These are phyloP conservation scores for Euwallacea similis DNA, from an alignment of 1,140 invertebrate species.

Conservation along the genomic window DNA sequence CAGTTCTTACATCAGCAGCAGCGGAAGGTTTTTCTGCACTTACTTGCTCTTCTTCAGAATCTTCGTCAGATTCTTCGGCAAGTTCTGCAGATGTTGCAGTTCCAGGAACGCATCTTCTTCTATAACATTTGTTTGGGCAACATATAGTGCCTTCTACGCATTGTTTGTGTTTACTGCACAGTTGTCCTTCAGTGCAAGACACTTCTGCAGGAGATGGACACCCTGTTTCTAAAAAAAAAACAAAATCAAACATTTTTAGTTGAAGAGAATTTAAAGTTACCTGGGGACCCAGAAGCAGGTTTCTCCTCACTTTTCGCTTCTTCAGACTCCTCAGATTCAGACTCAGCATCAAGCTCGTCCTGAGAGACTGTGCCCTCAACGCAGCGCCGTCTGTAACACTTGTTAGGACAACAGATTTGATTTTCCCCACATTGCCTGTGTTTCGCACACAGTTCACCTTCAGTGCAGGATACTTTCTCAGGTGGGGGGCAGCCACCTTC, in stretches of 20 bases:
- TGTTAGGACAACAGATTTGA: constrained; percentile 35
- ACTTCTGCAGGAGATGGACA: constrained; percentile 27
- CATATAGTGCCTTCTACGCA: constrained; percentile 31
- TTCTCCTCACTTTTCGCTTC: constrained; percentile 28
- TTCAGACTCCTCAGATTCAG: constrained; percentile 31
- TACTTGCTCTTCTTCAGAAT: constrained; percentile 21
- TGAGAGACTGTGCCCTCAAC: constrained; percentile 20
- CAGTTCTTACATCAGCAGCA: not conserved
- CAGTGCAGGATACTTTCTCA: constrained; percentile 25
- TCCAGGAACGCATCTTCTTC: constrained; percentile 30
- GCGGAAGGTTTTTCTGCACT: constrained; percentile 6
- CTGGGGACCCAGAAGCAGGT: constrained; percentile 13
- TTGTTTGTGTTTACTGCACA: constrained; percentile 32
- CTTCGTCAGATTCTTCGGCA: constrained; percentile 34
- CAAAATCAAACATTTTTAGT: not conserved
- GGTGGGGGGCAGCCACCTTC: constrained; percentile 26
- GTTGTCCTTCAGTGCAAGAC: constrained; percentile 25
- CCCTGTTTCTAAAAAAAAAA: constrained; percentile 22
- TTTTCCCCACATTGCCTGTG: constrained; percentile 32
- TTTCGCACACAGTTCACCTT: constrained; percentile 32
- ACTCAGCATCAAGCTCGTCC: constrained; percentile 28
- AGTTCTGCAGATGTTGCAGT: constrained; percentile 24
- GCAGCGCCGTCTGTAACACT: constrained; percentile 34
- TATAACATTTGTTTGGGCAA: constrained; percentile 37
- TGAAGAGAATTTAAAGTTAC: constrained; percentile 4